phyloP scores from a whole-genome alignment of 1,140 invertebrate genomes.

The Ceratosolen solmsi region DNA sequence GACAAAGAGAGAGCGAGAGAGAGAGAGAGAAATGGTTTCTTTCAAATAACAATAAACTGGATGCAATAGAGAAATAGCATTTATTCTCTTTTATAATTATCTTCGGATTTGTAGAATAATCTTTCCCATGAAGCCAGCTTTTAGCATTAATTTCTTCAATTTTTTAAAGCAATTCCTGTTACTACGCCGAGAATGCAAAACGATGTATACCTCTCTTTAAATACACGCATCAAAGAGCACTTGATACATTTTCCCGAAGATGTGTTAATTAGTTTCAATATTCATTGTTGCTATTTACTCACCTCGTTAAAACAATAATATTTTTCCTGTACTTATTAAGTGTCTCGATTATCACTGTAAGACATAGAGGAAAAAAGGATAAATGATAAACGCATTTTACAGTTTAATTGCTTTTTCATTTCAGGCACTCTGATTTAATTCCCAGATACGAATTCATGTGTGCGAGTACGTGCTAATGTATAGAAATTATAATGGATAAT shows the following conservation, averaged over 20 bases:
- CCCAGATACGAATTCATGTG: background rate
- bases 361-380: background rate
- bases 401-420: slow-evolving; percentile 28
- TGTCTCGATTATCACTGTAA: background rate
- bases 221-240: slow-evolving; percentile 24
- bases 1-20: no score
- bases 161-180: slow-evolving; percentile 13
- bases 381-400: slow-evolving; percentile 12
- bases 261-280: slow-evolving; percentile 30
- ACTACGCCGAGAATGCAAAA: background rate
- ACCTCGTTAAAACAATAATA: slow-evolving; percentile 13
- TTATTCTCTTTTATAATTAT: no score
- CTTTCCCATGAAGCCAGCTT: background rate
- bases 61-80: no score
- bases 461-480: slow-evolving; percentile 51
- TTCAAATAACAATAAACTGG: no score
- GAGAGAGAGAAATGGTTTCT: no score
- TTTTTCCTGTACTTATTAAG: background rate
- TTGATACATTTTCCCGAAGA: background rate
- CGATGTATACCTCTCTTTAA: slow-evolving; percentile 19
- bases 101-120: background rate
- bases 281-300: background rate
- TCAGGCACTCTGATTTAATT: slow-evolving; percentile 44
- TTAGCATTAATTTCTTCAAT: slow-evolving; percentile 37
- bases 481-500: slow-evolving; percentile 67